Evolutionary conservation across 1,140 invertebrate genomes (phyloP).

Genomic region (Drosophila jambulina): DNA sequence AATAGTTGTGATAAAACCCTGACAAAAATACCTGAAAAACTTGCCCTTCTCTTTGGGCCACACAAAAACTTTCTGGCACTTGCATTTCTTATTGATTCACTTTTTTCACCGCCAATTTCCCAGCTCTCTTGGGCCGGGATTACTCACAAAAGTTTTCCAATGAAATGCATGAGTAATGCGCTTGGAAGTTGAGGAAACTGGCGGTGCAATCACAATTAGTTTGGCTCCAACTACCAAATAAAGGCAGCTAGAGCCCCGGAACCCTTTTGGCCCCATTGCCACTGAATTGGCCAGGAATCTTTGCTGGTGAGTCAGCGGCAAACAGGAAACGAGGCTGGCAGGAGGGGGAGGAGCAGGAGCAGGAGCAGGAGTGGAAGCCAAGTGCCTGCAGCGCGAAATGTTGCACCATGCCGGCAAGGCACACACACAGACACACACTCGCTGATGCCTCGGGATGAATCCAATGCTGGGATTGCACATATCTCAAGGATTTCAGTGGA

Average conservation of each 20-base stretch:
- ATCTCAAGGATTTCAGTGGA: slow-evolving; percentile 52
- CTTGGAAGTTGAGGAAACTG: slow-evolving; percentile 29
- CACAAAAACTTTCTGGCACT: slow-evolving; percentile 14
- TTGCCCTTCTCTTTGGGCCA: not conserved
- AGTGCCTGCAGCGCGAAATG: slow-evolving; percentile 73
- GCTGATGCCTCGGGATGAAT: slow-evolving; percentile 5
- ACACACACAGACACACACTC: slow-evolving; percentile 12
- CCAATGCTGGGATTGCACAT: slow-evolving; percentile 37
- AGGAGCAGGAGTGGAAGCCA: slow-evolving; percentile 1
- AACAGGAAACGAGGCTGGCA: slow-evolving; percentile 61
- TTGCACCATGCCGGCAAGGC: slow-evolving; percentile 61
- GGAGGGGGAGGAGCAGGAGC: not conserved
- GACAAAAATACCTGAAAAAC: slow-evolving; percentile 7
- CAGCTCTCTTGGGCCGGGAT: slow-evolving; percentile 16
- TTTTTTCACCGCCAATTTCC: slow-evolving; percentile 28
- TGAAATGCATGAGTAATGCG: slow-evolving; percentile 46
- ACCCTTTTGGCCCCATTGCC: slow-evolving; percentile 15
- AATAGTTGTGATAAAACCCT: slow-evolving; percentile 6
- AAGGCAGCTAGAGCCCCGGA: slow-evolving; percentile 1
- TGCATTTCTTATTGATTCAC: slow-evolving; percentile 27
- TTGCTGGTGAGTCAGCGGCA: slow-evolving; percentile 55
- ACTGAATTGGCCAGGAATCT: slow-evolving; percentile 19
- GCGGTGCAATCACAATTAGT: slow-evolving; percentile 45
- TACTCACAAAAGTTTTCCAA: slow-evolving; percentile 45
- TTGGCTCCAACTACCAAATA: slow-evolving; percentile 36